Conservation (phyloP, 2,797 vertebrate species). For the Enteromius paludinosus region DNA sequence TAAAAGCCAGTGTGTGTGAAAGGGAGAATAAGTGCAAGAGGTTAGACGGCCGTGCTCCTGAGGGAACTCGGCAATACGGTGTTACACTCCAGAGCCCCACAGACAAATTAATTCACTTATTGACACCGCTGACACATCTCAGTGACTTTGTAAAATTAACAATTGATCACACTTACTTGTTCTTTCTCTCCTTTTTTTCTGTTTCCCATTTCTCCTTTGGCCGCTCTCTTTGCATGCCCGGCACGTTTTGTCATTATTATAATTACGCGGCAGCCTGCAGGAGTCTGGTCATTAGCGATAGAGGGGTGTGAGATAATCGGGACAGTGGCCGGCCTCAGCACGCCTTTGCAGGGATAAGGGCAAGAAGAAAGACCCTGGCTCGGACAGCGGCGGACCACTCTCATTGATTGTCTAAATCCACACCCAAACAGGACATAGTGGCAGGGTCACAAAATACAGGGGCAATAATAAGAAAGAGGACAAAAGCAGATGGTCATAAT, state of each 20-base stretch:
- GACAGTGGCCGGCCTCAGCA: constrained; percentile 60
- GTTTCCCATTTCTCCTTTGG: constrained; percentile 48
- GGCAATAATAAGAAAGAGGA: constrained; percentile 5
- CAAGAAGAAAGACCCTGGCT: constrained; percentile 38
- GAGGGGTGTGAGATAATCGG: constrained; percentile 71
- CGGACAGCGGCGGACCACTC: constrained; percentile 9
- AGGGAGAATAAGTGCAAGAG: constrained; percentile 42
- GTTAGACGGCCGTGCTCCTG: constrained; percentile 68
- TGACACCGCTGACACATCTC: constrained; percentile 88
- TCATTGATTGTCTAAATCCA: constrained; percentile 47
- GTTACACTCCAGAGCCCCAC: constrained; percentile 78
- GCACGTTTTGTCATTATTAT: constrained; percentile 86
- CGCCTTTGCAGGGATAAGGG: constrained; percentile 24
- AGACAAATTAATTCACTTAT: constrained; percentile 88
- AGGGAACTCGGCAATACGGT: constrained; percentile 72
- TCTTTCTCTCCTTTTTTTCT: constrained; percentile 33
- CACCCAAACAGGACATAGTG: constrained; percentile 30
- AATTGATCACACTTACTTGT: constrained; percentile 84
- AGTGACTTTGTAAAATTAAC: constrained; percentile 92
- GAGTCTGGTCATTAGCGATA: constrained; percentile 76
- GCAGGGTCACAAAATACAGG: constrained; percentile 17
- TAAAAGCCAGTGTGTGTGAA: constrained; percentile 27
- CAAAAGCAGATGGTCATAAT: constrained; percentile 70
- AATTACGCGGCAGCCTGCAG: constrained; percentile 76
- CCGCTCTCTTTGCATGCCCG: constrained; percentile 75